phyloP scores from a whole-genome alignment of 2,888 invertebrate genomes.

The Euphydryas editha region DNA sequence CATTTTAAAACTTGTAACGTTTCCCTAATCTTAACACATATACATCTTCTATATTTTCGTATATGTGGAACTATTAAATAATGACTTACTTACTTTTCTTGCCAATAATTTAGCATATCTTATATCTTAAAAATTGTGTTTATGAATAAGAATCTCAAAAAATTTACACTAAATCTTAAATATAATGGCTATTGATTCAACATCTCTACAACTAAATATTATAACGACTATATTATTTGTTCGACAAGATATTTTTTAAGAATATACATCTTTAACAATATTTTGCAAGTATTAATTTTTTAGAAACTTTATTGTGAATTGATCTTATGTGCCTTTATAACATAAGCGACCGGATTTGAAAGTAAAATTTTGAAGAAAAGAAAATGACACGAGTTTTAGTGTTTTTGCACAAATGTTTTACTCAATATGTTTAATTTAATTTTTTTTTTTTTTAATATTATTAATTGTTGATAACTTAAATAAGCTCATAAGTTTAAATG shows the following conservation, averaged over 20 bases:
- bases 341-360: conserved; percentile 78
- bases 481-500: conserved; percentile 71
- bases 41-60: conserved; percentile 1
- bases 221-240: conserved; percentile 19
- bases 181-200: background rate
- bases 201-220: conserved; percentile 21
- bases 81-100: conserved; percentile 4
- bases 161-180: background rate
- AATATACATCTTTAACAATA: conserved; percentile 32
- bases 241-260: conserved; percentile 19
- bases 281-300: conserved; percentile 40
- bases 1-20: conserved; percentile 5
- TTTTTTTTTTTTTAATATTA: conserved; percentile 62
- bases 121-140: background rate
- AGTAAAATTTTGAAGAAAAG: conserved; percentile 41
- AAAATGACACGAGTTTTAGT: conserved; percentile 44
- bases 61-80: background rate
- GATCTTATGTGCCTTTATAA: conserved; percentile 80
- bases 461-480: conserved; percentile 61
- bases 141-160: conserved; percentile 1
- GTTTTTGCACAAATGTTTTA: conserved; percentile 79
- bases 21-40: conserved; percentile 1
- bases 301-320: conserved; percentile 69
- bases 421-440: conserved; percentile 66
- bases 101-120: conserved; percentile 7